A percentile compares a stretch with the other conserved stretches of the same genome.
Evolutionary conservation across 1,140 invertebrate genomes (phyloP).

Genomic region (Macrobrachium nipponense): DNA sequence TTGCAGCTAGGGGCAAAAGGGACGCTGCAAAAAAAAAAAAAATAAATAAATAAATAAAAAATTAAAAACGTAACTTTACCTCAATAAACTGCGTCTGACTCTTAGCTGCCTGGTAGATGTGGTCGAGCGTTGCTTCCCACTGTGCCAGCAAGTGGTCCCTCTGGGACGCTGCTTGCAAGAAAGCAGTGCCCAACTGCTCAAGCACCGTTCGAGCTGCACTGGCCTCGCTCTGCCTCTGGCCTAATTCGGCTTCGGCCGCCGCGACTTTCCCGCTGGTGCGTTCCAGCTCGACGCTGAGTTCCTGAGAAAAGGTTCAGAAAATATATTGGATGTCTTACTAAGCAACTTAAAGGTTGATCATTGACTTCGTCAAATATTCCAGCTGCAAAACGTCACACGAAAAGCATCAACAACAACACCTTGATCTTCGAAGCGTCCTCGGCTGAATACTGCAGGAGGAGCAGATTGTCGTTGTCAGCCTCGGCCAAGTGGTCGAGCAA

Average conservation of each 20-base stretch:
- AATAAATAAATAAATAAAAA: too few species aligned
- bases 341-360: neutral
- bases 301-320: neutral
- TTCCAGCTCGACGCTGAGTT: conserved; percentile 45
- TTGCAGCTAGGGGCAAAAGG: too few species aligned
- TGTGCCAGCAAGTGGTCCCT: conserved; percentile 41
- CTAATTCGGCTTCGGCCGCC: conserved; percentile 23
- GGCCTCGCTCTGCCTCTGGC: conserved; percentile 28
- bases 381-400: neutral
- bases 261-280: conserved; percentile 25
- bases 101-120: conserved; percentile 42
- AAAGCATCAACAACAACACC: conserved; percentile 1
- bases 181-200: conserved; percentile 52
- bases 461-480: conserved; percentile 49
- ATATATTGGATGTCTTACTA: neutral
- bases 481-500: conserved; percentile 43
- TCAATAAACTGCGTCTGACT: conserved; percentile 39
- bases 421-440: conserved; percentile 55
- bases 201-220: conserved; percentile 34
- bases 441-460: conserved; percentile 48
- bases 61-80: conserved; percentile 13
- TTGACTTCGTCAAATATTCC: neutral
- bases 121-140: conserved; percentile 44
- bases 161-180: conserved; percentile 41
- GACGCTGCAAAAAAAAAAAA: too few species aligned